Evolutionary conservation across 2,888 invertebrate genomes (phyloP).

Genomic region (Sarcophaga caerulescens): DNA sequence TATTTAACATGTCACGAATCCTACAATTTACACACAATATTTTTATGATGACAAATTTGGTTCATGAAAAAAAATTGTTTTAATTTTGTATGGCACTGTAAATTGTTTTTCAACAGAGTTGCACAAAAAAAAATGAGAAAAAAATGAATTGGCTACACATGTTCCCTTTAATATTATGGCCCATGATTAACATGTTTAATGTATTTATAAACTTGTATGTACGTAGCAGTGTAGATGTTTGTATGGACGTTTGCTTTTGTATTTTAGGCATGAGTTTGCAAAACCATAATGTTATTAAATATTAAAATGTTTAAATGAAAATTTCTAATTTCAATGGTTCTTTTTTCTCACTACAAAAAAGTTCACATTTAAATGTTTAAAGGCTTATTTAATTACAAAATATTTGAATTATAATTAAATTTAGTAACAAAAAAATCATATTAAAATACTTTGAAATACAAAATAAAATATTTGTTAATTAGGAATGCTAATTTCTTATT

Average conservation of each 20-base stretch:
- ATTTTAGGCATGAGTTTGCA: neutral
- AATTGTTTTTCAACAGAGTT: neutral
- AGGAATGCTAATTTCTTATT: too few species aligned
- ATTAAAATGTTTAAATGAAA: slow-evolving; percentile 33
- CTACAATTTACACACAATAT: too few species aligned
- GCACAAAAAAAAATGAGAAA: neutral
- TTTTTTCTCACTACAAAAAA: too few species aligned
- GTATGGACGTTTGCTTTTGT: neutral
- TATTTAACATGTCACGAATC: too few species aligned
- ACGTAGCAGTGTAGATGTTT: neutral
- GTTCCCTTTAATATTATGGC: neutral
- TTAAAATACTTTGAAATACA: neutral
- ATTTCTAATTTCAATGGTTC: neutral
- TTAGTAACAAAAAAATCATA: neutral
- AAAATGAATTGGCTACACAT: neutral
- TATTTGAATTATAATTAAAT: neutral
- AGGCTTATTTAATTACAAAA: neutral
- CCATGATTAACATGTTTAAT: neutral
- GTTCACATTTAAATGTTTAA: neutral
- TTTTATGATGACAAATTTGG: too few species aligned
- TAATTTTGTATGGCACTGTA: neutral
- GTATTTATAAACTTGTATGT: too few species aligned
- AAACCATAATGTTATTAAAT: slow-evolving; percentile 44
- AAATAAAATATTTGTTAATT: too few species aligned
- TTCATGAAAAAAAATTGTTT: neutral